These are phyloP conservation scores for Unio pictorum DNA, from an alignment of 2,888 invertebrate genomes.

Conservation along the genomic window DNA sequence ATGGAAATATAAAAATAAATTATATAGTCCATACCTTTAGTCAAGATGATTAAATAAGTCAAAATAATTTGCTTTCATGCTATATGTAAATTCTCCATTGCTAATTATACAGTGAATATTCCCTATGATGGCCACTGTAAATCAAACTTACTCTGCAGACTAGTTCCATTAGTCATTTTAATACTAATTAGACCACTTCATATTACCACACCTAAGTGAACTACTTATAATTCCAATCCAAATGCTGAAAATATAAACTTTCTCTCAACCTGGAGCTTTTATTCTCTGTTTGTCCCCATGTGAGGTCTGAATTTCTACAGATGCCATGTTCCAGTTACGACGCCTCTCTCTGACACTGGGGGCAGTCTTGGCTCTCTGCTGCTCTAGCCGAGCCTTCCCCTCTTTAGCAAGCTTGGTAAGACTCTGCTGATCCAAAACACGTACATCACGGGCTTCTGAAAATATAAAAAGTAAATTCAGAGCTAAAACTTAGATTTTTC, in stretches of 20 bases:
- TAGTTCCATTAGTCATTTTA: too few species aligned
- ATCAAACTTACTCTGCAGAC: too few species aligned
- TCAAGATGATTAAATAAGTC: too few species aligned
- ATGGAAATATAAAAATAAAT: too few species aligned
- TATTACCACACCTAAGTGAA: too few species aligned
- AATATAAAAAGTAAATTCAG: not conserved
- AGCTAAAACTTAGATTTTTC: too few species aligned
- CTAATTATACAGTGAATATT: too few species aligned
- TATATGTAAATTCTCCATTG: too few species aligned
- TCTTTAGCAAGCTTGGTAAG: slow-evolving; percentile 30
- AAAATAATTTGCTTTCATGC: too few species aligned
- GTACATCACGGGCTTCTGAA: slow-evolving; percentile 23
- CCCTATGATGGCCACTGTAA: too few species aligned
- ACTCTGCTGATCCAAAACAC: slow-evolving; percentile 36
- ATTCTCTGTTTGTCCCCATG: slow-evolving; percentile 59
- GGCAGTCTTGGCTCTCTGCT: slow-evolving; percentile 53
- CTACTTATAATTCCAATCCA: not conserved
- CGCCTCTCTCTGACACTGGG: slow-evolving; percentile 54
- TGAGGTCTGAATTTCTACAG: slow-evolving; percentile 65
- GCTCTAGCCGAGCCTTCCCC: slow-evolving; percentile 23
- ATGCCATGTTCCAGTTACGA: slow-evolving; percentile 64
- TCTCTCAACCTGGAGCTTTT: slow-evolving; percentile 61
- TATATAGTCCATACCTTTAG: too few species aligned
- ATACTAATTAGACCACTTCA: too few species aligned
- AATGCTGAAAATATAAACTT: not conserved